Base-by-base conservation (phyloP, 1,140 invertebrate species). In the Cotesia chilonis region DNA sequence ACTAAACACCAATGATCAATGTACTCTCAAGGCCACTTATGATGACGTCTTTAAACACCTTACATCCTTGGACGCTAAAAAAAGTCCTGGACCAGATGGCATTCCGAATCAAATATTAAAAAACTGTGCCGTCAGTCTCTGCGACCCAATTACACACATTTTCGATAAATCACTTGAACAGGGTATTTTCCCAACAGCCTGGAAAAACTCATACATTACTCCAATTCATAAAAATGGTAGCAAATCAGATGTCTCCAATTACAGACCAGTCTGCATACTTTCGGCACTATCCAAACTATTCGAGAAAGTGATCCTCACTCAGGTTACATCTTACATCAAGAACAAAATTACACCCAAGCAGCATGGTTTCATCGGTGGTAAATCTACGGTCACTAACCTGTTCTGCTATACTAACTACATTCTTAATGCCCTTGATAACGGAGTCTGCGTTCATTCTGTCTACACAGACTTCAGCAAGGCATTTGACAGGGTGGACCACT, bases 271-370 rank as follows among this genome's bases (percentile, higher is more conserved):
- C 5, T 68, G 41, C 4, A 68, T 52, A 7, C 47, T 28, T 0
- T 52, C 65, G 1, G 17, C 65, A 47, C 2, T 68, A n/a, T 41
- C 41, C 6, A 52, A 68, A 28, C 2, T 68, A 5, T 68, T 68
- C 2, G 65, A 68, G 6, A n/a, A n/a, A n/a, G n/a, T n/a, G n/a
- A n/a, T n/a, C n/a, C n/a, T n/a, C n/a, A n/a, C n/a, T n/a, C n/a
- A n/a, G n/a, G n/a, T n/a, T n/a, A n/a, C n/a, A n/a, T n/a, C n/a
- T n/a, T n/a, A n/a, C n/a, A n/a, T n/a, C n/a, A n/a, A n/a, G n/a
- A n/a, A n/a, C n/a, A n/a, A n/a, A n/a, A n/a, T n/a, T n/a, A n/a
- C n/a, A n/a, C n/a, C n/a, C n/a, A n/a, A n/a, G n/a, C n/a, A n/a
- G n/a, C n/a, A n/a, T n/a, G n/a, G n/a, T n/a, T n/a, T n/a, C n/a